Conservation (phyloP, 2,888 invertebrate genomes). For the Spodoptera picta region DNA sequence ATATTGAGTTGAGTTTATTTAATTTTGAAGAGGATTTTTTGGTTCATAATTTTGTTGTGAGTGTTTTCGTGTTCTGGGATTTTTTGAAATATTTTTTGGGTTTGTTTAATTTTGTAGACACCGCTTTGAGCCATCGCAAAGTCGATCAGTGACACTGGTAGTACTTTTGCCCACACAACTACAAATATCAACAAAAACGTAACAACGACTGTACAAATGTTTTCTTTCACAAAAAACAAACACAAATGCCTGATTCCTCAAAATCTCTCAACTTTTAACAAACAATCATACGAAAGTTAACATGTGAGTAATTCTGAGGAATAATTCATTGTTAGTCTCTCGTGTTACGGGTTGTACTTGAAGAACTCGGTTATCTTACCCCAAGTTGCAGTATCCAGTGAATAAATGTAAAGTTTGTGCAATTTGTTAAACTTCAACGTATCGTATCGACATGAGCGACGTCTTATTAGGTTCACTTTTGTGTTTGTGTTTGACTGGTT, state of each 20-base stretch:
- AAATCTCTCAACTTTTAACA: constrained; percentile 7
- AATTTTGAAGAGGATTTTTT: too few relatives aligned
- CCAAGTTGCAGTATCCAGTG: constrained; percentile 27
- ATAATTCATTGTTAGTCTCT: constrained; percentile 27
- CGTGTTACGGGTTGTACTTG: constrained; percentile 16
- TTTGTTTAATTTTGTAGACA: too few relatives aligned
- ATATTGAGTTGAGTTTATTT: constrained; percentile 16
- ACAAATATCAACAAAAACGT: too few relatives aligned
- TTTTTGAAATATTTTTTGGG: too few relatives aligned
- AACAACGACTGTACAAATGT: too few relatives aligned
- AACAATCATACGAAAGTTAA: constrained; percentile 9
- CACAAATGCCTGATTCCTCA: not conserved
- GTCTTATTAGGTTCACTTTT: constrained; percentile 32
- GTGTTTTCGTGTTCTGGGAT: too few relatives aligned
- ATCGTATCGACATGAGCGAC: constrained; percentile 13
- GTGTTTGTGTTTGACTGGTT: not conserved
- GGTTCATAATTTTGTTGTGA: too few relatives aligned
- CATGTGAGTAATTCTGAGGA: constrained; percentile 1
- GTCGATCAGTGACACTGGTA: too few relatives aligned
- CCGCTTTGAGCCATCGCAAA: too few relatives aligned
- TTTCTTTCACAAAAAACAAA: not conserved
- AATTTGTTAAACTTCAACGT: constrained; percentile 40
- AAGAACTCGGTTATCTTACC: constrained; percentile 33
- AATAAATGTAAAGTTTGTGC: constrained; percentile 40
- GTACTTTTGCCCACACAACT: too few relatives aligned